Evolutionary conservation across 2,797 vertebrate species (phyloP), one percentile per base, ranked within the genome.

Genomic region (Remorina albescens): DNA sequence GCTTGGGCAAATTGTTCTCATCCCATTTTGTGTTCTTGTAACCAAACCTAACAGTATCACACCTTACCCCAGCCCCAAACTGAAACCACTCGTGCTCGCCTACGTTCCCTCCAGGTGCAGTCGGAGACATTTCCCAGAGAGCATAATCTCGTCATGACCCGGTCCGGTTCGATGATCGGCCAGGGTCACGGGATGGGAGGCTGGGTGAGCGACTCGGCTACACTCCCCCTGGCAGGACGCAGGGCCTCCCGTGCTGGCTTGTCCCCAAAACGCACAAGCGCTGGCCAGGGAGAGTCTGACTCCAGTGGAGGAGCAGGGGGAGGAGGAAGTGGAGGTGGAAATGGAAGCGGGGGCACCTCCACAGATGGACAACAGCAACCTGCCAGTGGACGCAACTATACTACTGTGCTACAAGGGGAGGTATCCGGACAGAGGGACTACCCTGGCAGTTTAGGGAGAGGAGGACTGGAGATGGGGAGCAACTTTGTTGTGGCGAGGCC

Each of bases 131-230:
- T 95, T 73, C 82, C 94, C 60, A 84, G 92, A 49, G 95, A 94
- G 72, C 90, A 92, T 49, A 92, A 89, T 77, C 91, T 95, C 21
- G 95, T 95, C 63, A 83, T 94, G 91, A 95, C 95, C 21, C 93
- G 92, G 28, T 94, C 94, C 0, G 94, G 93, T 78, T 92, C 92
- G 80, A 39, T 91, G 49, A 86, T 92, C 8, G 92, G 93, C 53
- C 86, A 86, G 26, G 88, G 85, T 56, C 95, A 85, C 66, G 85
- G 81, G 55, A 84, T 76, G 10, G 94, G 88, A 84, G 81, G 89
- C 68, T 95, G 96, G 88, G 87, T 94, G 78, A 95, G 95, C 23
- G 95, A 96, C 58, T 95, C 96, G 0, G 81, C 94, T 6, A 94
- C 94, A 0, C 88, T 97, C 51, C 95, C 95, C 59, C 62, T 95